These are phyloP conservation scores for Takifugu rubripes DNA, from an alignment of 2,797 vertebrate species.

Conservation along the genomic window DNA sequence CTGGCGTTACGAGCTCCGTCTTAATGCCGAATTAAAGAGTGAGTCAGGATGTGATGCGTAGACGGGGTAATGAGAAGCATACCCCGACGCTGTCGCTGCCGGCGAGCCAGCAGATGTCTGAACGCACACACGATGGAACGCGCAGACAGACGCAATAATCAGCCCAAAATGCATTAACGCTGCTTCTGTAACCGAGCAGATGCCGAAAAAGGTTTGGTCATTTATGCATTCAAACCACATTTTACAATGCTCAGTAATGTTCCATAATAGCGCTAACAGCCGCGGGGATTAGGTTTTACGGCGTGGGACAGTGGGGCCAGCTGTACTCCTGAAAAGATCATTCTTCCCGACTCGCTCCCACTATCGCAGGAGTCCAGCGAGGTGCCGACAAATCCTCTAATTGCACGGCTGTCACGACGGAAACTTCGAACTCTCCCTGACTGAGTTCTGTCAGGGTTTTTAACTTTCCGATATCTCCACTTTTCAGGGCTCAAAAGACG, in stretches of 20 bases:
- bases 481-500: slow-evolving; percentile 5
- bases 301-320: slow-evolving; percentile 11
- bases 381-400: slow-evolving; percentile 39
- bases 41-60: slow-evolving; percentile 60
- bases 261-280: slow-evolving; percentile 36
- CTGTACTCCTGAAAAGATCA: neutral
- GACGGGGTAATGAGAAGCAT: slow-evolving; percentile 56
- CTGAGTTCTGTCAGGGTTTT: slow-evolving; percentile 16
- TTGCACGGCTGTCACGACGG: slow-evolving; percentile 16
- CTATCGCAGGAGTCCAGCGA: slow-evolving; percentile 11
- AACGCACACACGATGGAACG: slow-evolving; percentile 51
- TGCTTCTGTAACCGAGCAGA: slow-evolving; percentile 15
- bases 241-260: slow-evolving; percentile 16
- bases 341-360: neutral
- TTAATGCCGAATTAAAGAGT: slow-evolving; percentile 60
- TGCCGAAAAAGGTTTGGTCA: neutral
- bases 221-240: slow-evolving; percentile 35
- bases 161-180: slow-evolving; percentile 14
- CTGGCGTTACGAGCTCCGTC: slow-evolving; percentile 48
- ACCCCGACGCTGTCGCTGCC: slow-evolving; percentile 46
- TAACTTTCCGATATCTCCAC: slow-evolving; percentile 10
- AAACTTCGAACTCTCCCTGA: slow-evolving; percentile 22
- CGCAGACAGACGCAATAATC: slow-evolving; percentile 20
- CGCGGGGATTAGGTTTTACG: slow-evolving; percentile 30
- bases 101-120: slow-evolving; percentile 42